These are phyloP conservation scores for Hypomecis punctinalis DNA, from an alignment of 2,888 invertebrate species.

Conservation along the genomic window DNA sequence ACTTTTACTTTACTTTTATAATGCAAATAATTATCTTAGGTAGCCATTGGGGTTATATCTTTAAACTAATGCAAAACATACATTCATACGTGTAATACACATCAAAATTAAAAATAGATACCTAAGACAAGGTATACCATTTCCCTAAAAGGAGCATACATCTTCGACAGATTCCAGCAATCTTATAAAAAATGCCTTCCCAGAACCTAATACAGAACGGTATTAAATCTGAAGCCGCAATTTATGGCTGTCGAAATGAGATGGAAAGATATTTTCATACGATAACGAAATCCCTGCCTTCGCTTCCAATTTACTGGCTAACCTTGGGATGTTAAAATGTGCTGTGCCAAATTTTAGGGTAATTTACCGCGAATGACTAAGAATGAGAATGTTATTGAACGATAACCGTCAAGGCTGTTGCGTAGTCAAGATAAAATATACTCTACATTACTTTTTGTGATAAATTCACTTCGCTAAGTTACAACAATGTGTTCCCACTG, in stretches of 20 bases:
- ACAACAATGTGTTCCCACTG: no score
- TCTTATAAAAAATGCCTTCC: slow-evolving; percentile 23
- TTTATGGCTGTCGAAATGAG: slow-evolving; percentile 40
- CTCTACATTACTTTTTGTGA: no score
- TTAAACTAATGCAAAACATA: no score
- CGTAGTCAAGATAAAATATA: no score
- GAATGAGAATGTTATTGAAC: not conserved
- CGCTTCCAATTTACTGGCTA: slow-evolving; percentile 37
- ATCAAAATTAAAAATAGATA: no score
- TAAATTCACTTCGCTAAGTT: no score
- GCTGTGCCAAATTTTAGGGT: slow-evolving; percentile 1
- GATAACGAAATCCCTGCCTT: slow-evolving; percentile 38
- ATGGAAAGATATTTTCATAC: slow-evolving; percentile 43
- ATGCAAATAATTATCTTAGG: no score
- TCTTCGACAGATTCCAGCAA: slow-evolving; percentile 7
- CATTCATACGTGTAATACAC: no score
- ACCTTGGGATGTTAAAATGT: slow-evolving; percentile 35
- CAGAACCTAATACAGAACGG: slow-evolving; percentile 32
- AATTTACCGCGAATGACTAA: not conserved
- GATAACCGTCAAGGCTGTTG: not conserved
- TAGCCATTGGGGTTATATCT: no score
- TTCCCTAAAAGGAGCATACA: slow-evolving; percentile 9
- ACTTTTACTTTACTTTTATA: no score
- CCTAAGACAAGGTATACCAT: not conserved
- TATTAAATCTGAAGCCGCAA: slow-evolving; percentile 40